Percentiles rank a stretch among this genome's conserved stretches.
Conservation (phyloP, 2,888 invertebrate genomes). For the Tipula helvola region DNA sequence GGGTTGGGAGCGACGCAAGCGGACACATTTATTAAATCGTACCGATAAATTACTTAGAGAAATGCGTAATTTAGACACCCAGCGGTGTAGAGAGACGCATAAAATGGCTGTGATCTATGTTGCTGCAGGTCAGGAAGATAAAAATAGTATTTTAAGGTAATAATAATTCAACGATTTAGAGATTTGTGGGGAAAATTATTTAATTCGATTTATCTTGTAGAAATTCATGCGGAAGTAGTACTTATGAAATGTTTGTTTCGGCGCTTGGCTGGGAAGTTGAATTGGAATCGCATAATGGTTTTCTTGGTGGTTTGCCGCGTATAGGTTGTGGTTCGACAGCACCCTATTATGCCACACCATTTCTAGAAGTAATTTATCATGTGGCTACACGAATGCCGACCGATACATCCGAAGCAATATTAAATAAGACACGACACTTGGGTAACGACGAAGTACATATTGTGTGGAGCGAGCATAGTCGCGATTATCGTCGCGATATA, state of each 20-base stretch:
- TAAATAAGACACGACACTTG: conserved; percentile 87
- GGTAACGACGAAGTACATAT: conserved; percentile 99
- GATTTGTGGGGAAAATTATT: background rate
- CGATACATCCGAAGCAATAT: conserved; percentile 71
- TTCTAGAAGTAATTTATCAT: conserved; percentile 90
- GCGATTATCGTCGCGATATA: conserved; percentile 91
- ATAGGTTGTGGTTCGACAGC: conserved; percentile 84
- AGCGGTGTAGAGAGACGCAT: conserved; percentile 84
- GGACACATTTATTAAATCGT: conserved; percentile 75
- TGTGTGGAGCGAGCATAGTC: conserved; percentile 95
- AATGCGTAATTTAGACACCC: conserved; percentile 83
- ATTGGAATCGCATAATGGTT: conserved; percentile 87
- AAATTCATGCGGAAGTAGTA: conserved; percentile 83
- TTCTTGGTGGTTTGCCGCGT: conserved; percentile 85
- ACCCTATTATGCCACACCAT: conserved; percentile 89
- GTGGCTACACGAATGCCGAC: conserved; percentile 96
- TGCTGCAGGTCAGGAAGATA: conserved; percentile 93
- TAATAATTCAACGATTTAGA: too few species aligned
- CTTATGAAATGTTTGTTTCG: conserved; percentile 74
- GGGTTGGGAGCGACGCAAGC: conserved; percentile 76
- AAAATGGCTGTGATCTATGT: conserved; percentile 98
- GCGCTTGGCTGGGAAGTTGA: conserved; percentile 65
- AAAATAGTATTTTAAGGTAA: conserved; percentile 65
- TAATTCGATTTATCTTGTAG: conserved; percentile 37
- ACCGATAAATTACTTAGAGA: conserved; percentile 83